Evolutionary conservation across 1,140 invertebrate genomes (phyloP).

Genomic region (Aphaenogaster rudis): DNA sequence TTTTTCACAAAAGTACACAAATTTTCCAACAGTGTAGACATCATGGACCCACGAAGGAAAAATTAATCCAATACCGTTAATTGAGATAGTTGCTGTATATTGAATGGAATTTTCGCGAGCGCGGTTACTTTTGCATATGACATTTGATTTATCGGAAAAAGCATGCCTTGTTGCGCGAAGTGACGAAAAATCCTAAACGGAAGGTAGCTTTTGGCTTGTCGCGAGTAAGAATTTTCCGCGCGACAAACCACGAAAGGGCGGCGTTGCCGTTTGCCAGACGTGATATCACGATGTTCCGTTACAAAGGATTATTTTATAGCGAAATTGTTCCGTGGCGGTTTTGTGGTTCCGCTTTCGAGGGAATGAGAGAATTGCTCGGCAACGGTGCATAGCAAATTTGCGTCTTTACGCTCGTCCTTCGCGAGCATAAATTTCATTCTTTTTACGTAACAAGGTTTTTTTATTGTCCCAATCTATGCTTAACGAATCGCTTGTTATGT

Average conservation of each 20-base stretch:
- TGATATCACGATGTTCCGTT: constrained; percentile 2
- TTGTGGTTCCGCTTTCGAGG: background rate
- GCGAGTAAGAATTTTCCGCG: constrained; percentile 33
- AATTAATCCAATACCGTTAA: constrained; percentile 11
- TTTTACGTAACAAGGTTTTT: constrained; percentile 14
- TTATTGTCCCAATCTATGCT: background rate
- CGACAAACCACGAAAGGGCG: constrained; percentile 24
- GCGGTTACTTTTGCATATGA: background rate
- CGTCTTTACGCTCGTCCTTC: constrained; percentile 27
- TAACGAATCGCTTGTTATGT: background rate
- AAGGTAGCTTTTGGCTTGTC: background rate
- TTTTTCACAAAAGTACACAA: too few species aligned
- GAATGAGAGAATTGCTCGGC: background rate
- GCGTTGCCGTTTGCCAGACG: constrained; percentile 13
- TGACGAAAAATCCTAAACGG: background rate
- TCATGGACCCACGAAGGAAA: background rate
- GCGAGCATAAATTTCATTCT: background rate
- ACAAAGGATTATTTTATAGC: constrained; percentile 54
- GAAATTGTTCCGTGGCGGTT: constrained; percentile 47
- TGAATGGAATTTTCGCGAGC: background rate
- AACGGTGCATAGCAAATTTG: background rate
- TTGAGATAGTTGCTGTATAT: background rate
- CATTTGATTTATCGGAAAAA: background rate
- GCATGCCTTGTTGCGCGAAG: background rate
- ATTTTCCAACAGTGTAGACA: background rate